A percentile compares a stretch with the other conserved stretches of the same genome.
Evolutionary conservation across 2,888 invertebrate species (phyloP).

Genomic region (Hololepta plana): DNA sequence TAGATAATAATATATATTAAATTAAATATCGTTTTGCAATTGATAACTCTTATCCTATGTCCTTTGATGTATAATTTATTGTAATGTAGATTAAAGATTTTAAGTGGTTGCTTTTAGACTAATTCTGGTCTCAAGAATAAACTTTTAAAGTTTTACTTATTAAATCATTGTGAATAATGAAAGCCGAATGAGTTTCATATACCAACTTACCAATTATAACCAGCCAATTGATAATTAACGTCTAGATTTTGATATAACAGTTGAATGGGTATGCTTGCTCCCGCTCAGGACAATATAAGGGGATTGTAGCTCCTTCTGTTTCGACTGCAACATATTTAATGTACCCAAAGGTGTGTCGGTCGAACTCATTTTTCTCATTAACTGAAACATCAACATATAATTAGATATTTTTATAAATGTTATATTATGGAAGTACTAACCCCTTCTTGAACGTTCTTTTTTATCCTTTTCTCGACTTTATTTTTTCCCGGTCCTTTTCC

Average conservation of each 20-base stretch:
- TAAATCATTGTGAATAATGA: too few species aligned
- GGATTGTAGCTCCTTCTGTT: constrained; percentile 86
- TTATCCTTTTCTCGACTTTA: constrained; percentile 90
- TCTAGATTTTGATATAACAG: constrained; percentile 22
- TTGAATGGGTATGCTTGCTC: constrained; percentile 48
- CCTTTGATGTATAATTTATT: too few species aligned
- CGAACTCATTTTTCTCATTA: constrained; percentile 96
- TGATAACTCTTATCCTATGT: too few species aligned
- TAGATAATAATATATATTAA: constrained; percentile 1
- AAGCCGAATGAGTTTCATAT: too few species aligned
- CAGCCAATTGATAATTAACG: too few species aligned
- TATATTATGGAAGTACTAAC: constrained; percentile 23
- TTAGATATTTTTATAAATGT: constrained; percentile 2
- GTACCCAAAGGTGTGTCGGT: constrained; percentile 96
- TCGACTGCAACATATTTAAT: constrained; percentile 82
- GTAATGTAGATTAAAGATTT: too few species aligned
- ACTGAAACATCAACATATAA: constrained; percentile 25
- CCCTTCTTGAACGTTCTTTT: constrained; percentile 86
- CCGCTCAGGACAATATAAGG: constrained; percentile 88
- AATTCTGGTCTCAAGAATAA: too few species aligned
- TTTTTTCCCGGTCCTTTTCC: constrained; percentile 99
- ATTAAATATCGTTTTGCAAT: too few species aligned
- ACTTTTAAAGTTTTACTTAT: too few species aligned
- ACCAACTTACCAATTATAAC: too few species aligned
- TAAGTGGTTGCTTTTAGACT: too few species aligned